Evolutionary conservation across 35 echinoderm and acorn worm species (phyloP).

Genomic region (Heliocidaris tuberculata): DNA sequence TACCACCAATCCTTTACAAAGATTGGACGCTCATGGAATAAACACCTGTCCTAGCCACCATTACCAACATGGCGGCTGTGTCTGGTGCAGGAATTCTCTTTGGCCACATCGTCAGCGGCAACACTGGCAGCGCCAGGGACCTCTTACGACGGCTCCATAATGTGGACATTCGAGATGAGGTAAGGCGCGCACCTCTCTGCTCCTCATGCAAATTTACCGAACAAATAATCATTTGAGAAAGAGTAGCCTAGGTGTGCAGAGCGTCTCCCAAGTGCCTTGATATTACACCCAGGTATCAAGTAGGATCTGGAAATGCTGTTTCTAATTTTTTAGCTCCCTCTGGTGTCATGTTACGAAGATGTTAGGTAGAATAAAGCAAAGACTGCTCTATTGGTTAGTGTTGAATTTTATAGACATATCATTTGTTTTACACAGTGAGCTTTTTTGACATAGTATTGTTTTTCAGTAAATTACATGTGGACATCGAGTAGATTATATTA

Average conservation of each 20-base stretch:
- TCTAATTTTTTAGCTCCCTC: neutral
- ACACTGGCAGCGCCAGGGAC: conserved; percentile 66
- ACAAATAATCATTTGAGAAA: conserved; percentile 6
- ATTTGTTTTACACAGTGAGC: neutral
- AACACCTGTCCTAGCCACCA: neutral
- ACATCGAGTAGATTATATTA: too few relatives aligned
- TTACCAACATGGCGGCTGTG: conserved; percentile 34
- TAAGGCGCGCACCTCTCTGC: conserved; percentile 20
- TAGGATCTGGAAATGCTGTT: neutral
- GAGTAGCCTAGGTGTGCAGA: neutral
- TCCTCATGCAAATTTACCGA: neutral
- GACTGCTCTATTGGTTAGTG: neutral
- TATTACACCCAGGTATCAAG: neutral
- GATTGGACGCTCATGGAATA: neutral
- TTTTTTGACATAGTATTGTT: neutral
- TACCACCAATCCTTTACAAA: neutral
- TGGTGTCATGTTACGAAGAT: neutral
- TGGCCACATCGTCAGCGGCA: conserved; percentile 72
- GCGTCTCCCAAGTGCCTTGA: neutral
- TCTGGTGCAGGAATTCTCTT: conserved; percentile 62
- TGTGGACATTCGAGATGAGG: conserved; percentile 78
- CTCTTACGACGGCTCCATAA: conserved; percentile 61
- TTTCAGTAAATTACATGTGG: neutral
- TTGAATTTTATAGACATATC: neutral
- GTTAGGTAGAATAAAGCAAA: neutral